These are phyloP conservation scores for Cephus cinctus DNA, from an alignment of 1,140 invertebrate species.

Conservation along the genomic window DNA sequence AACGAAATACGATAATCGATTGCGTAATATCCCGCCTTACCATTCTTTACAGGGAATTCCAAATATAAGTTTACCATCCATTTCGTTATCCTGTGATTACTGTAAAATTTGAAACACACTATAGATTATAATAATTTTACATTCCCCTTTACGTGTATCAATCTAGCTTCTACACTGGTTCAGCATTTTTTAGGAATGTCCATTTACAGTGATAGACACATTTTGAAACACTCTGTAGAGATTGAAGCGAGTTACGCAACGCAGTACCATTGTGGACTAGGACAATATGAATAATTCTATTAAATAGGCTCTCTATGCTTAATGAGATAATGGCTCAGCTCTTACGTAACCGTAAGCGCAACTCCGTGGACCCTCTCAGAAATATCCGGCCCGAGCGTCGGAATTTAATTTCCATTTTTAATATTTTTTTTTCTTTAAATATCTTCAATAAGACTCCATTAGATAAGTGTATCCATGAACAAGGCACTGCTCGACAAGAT, in stretches of 20 bases:
- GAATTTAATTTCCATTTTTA: constrained; percentile 27
- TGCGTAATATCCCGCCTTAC: no score
- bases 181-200: background rate
- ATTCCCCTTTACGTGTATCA: no score
- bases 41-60: no score
- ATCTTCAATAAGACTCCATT: constrained; percentile 19
- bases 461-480: constrained; percentile 46
- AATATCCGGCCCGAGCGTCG: constrained; percentile 34
- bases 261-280: no score
- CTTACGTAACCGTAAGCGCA: constrained; percentile 24
- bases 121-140: no score
- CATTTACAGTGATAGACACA: background rate
- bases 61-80: no score
- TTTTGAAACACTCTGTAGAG: no score
- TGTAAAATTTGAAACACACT: no score
- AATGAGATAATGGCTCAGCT: background rate
- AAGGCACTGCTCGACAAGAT: constrained; percentile 46
- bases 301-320: background rate
- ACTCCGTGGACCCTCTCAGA: constrained; percentile 37
- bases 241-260: no score
- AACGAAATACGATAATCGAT: no score
- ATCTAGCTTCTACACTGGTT: constrained; percentile 1
- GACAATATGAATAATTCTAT: background rate
- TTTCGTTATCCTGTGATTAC: no score
- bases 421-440: constrained; percentile 14